Evolutionary conservation across 2,888 invertebrate species (phyloP).

Genomic region (Caenorhabditis imperialis): DNA sequence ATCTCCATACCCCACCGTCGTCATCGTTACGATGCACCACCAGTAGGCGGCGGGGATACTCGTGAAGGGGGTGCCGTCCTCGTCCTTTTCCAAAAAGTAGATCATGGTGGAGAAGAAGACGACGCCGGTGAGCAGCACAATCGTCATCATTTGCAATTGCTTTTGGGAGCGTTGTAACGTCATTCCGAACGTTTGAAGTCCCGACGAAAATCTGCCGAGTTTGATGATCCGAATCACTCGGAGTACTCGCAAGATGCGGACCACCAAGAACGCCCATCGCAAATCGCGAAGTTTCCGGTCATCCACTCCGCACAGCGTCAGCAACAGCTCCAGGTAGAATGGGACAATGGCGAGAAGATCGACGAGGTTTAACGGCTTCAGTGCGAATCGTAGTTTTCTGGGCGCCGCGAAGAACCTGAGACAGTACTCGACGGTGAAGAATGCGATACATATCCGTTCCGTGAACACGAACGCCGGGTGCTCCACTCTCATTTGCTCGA

Average conservation of each 20-base stretch:
- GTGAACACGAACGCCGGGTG: constrained; percentile 78
- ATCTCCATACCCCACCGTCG: constrained; percentile 78
- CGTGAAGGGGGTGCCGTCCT: constrained; percentile 76
- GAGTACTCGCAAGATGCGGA: constrained; percentile 75
- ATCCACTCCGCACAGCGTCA: constrained; percentile 77
- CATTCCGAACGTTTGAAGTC: constrained; percentile 78
- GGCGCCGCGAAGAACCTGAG: constrained; percentile 75
- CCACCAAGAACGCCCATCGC: constrained; percentile 77
- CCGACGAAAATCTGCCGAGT: constrained; percentile 73
- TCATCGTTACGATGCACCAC: constrained; percentile 78
- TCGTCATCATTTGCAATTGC: constrained; percentile 77
- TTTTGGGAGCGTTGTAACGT: constrained; percentile 76
- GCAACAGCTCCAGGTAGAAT: constrained; percentile 76
- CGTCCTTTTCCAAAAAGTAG: constrained; percentile 78
- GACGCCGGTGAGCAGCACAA: constrained; percentile 77
- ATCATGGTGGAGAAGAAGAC: constrained; percentile 78
- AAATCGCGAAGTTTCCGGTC: constrained; percentile 76
- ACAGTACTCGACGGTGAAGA: constrained; percentile 77
- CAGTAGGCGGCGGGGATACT: constrained; percentile 78
- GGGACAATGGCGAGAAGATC: constrained; percentile 76
- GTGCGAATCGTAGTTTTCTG: constrained; percentile 73
- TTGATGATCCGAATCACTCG: constrained; percentile 77
- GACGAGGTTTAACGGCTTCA: constrained; percentile 75
- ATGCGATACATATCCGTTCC: constrained; percentile 77
- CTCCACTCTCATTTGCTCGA: constrained; percentile 76